A percentile compares a stretch with the other conserved stretches of the same genome.
Conservation (phyloP, 2,888 invertebrate genomes). For the Prosopocoilus inquinatus region DNA sequence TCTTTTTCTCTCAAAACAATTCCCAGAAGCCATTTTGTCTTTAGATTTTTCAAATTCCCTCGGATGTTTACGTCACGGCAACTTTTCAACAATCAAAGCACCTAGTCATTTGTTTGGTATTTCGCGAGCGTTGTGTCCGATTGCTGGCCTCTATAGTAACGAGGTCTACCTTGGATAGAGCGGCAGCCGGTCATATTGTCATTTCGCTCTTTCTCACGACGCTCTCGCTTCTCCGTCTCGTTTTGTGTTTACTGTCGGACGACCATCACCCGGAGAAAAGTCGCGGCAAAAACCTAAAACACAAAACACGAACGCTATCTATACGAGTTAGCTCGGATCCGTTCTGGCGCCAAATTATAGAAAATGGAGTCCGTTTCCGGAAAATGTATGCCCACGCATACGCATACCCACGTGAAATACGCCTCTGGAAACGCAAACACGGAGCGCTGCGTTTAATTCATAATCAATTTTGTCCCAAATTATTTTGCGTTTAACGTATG, state of each 20-base stretch:
- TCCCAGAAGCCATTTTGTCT: too few relatives aligned
- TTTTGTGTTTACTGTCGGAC: constrained; percentile 34
- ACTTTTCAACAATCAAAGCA: constrained; percentile 10
- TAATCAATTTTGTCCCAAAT: too few relatives aligned
- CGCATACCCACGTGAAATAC: constrained; percentile 7
- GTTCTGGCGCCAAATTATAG: constrained; percentile 35
- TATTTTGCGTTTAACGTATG: too few relatives aligned
- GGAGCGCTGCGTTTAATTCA: too few relatives aligned
- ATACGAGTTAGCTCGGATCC: constrained; percentile 23
- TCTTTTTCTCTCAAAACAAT: too few relatives aligned
- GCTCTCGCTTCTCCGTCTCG: constrained; percentile 23
- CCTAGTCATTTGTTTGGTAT: constrained; percentile 3
- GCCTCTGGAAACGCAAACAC: background rate
- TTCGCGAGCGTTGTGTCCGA: constrained; percentile 9
- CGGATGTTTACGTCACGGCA: constrained; percentile 5
- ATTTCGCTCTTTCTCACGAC: constrained; percentile 27
- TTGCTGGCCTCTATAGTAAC: constrained; percentile 18
- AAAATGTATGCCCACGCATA: constrained; percentile 16
- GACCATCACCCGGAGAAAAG: constrained; percentile 28
- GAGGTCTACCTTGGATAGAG: constrained; percentile 33
- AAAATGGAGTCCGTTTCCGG: constrained; percentile 23
- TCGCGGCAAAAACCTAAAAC: constrained; percentile 36
- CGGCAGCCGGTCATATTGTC: constrained; percentile 29
- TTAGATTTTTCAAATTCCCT: too few relatives aligned
- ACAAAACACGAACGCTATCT: constrained; percentile 34